Percentiles rank a stretch among this genome's conserved stretches.
Evolutionary conservation across 2,888 invertebrate genomes (phyloP).

Genomic region (Laothoe populi): DNA sequence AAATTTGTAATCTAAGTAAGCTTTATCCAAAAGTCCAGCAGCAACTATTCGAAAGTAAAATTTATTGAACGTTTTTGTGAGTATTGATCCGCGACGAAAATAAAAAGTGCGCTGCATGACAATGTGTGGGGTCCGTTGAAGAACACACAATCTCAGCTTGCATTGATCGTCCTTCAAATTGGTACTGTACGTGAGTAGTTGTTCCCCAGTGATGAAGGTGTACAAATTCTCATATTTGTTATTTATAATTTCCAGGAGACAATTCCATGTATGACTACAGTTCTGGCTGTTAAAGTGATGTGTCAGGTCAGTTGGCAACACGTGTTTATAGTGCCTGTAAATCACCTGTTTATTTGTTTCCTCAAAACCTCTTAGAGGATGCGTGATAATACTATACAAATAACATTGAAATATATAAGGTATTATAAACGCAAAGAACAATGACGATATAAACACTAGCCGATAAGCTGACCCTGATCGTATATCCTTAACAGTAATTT

Average conservation of each 20-base stretch:
- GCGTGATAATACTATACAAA: not conserved
- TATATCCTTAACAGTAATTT: not conserved
- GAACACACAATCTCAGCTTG: not conserved
- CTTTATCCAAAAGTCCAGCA: not conserved
- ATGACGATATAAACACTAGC: not conserved
- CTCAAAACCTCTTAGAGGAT: not conserved
- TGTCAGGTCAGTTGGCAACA: not conserved
- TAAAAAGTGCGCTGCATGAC: not conserved
- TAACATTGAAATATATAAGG: slow-evolving; percentile 7
- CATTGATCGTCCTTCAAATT: not conserved
- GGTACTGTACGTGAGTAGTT: not conserved
- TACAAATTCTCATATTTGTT: not conserved
- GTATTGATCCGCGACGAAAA: slow-evolving; percentile 15
- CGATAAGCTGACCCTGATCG: not conserved
- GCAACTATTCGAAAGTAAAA: not conserved
- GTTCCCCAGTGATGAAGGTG: not conserved
- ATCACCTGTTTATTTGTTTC: not conserved
- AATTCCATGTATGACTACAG: not conserved
- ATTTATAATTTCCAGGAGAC: not conserved
- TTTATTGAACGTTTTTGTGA: not conserved
- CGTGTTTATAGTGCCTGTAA: not conserved
- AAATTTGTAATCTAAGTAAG: not conserved
- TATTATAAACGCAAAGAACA: slow-evolving; percentile 1
- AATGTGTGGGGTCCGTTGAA: not conserved
- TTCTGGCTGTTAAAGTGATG: not conserved